These are phyloP conservation scores for Agonopterix arenella DNA, from an alignment of 2,888 invertebrate genomes.

Conservation along the genomic window DNA sequence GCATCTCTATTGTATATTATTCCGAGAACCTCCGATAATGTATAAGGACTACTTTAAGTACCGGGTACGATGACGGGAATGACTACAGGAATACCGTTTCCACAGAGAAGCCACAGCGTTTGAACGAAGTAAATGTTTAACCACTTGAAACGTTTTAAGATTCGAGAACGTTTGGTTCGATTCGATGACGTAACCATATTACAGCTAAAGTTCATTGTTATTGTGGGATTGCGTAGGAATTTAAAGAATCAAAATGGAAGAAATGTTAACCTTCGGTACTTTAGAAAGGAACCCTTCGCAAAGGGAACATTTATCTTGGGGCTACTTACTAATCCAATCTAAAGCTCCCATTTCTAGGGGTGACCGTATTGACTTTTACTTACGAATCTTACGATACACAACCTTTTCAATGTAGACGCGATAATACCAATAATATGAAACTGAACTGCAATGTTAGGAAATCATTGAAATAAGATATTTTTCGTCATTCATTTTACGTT, in stretches of 20 bases:
- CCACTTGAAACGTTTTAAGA: slow-evolving; percentile 8
- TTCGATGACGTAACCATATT: slow-evolving; percentile 3
- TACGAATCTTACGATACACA: too few species aligned
- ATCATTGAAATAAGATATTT: neutral
- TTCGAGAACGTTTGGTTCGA: neutral
- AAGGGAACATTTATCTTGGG: slow-evolving; percentile 28
- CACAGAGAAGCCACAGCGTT: neutral
- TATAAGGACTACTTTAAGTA: neutral
- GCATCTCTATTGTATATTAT: slow-evolving; percentile 55
- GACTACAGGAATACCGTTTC: slow-evolving; percentile 13
- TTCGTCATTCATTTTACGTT: neutral
- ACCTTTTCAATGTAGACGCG: too few species aligned
- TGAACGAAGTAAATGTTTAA: neutral
- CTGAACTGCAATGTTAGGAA: slow-evolving; percentile 3
- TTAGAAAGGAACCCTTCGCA: slow-evolving; percentile 9
- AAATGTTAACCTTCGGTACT: neutral
- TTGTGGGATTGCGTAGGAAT: neutral
- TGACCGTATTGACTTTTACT: slow-evolving; percentile 11
- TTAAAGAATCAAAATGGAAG: too few species aligned
- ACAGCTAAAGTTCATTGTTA: slow-evolving; percentile 1
- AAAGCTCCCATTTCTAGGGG: slow-evolving; percentile 34
- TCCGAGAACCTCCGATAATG: slow-evolving; percentile 45
- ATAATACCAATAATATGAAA: slow-evolving; percentile 1
- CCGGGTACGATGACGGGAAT: slow-evolving; percentile 11
- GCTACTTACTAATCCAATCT: slow-evolving; percentile 50